phyloP scores from a whole-genome alignment of 2,888 invertebrate genomes.

The Chaitophorus viminalis region DNA sequence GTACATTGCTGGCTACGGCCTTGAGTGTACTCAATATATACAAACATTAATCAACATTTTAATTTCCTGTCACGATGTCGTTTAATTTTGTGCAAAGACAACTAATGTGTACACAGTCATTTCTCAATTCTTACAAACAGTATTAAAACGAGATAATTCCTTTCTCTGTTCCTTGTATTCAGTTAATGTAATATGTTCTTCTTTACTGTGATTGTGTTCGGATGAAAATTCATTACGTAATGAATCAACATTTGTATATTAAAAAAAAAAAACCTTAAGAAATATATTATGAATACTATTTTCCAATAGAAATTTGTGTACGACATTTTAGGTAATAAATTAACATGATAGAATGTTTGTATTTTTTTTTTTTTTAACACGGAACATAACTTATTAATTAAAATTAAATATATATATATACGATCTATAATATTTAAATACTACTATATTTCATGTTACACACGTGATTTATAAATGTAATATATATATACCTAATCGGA shows the following conservation, averaged over 20 bases:
- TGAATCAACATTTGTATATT: background rate
- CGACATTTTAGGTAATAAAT: constrained; percentile 8
- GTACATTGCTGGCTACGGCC: too few relatives aligned
- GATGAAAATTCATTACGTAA: background rate
- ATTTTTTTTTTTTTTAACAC: constrained; percentile 11
- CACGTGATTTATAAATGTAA: background rate
- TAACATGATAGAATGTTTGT: background rate
- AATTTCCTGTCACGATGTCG: constrained; percentile 40
- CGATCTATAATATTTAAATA: constrained; percentile 1
- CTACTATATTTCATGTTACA: background rate
- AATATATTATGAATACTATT: background rate
- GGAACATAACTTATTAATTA: constrained; percentile 13
- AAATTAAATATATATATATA: background rate
- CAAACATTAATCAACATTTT: constrained; percentile 47
- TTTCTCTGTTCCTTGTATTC: background rate
- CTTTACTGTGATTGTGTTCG: background rate
- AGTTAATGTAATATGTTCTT: background rate
- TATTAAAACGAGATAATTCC: background rate
- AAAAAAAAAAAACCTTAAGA: background rate
- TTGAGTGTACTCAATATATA: background rate
- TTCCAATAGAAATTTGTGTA: background rate
- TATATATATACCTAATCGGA: background rate
- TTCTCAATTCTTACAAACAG: constrained; percentile 26
- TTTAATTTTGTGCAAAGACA: constrained; percentile 24
- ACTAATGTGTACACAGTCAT: constrained; percentile 10